Conservation (phyloP, 1,140 invertebrate genomes). For the Sarcophaga bullata region DNA sequence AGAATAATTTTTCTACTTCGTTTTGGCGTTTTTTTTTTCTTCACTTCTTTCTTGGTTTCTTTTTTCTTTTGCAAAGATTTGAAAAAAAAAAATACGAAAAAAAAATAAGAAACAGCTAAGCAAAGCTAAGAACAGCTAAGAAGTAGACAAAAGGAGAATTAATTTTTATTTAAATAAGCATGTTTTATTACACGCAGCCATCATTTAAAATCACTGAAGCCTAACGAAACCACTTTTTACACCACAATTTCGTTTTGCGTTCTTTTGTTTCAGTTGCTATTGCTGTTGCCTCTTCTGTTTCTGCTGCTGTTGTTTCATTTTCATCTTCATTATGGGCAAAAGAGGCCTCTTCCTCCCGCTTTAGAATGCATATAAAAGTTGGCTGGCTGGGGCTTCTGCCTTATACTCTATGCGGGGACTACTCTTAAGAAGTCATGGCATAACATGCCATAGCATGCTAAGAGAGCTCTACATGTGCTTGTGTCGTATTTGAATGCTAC, state of each 20-base stretch:
- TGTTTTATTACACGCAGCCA: constrained; percentile 40
- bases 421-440: no score
- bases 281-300: background rate
- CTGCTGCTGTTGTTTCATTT: background rate
- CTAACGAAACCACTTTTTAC: constrained; percentile 34
- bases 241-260: constrained; percentile 1
- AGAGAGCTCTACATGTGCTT: no score
- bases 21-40: no score
- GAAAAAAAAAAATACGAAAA: no score
- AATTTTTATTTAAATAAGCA: constrained; percentile 40
- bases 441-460: no score
- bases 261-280: background rate
- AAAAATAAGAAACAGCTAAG: no score
- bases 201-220: constrained; percentile 40
- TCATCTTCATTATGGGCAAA: background rate
- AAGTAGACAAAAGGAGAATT: constrained; percentile 19
- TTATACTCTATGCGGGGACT: background rate
- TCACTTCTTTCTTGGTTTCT: no score
- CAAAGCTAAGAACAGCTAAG: background rate
- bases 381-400: background rate
- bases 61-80: no score
- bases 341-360: background rate
- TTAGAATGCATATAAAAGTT: background rate
- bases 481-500: no score
- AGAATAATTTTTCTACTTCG: no score